phyloP scores from a whole-genome alignment of 2,113 vertebrate genomes.

The Alosa alosa region DNA sequence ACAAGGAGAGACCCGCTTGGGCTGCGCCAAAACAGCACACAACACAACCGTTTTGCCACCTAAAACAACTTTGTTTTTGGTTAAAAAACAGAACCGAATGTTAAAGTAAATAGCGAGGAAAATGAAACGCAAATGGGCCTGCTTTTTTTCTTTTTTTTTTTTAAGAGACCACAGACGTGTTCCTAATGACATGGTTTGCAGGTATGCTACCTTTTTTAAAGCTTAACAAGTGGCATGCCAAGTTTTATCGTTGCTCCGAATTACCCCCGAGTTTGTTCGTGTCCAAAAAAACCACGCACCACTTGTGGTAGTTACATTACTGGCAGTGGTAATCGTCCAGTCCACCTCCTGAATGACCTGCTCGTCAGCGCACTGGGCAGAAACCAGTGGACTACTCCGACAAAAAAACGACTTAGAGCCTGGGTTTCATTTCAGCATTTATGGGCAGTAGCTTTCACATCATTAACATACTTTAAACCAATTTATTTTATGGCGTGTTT shows the following conservation, averaged over 20 bases:
- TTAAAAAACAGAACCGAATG: neutral
- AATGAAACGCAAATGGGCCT: neutral
- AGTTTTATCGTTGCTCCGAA: neutral
- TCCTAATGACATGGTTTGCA: constrained; percentile 7
- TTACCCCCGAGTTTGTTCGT: neutral
- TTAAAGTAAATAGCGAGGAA: neutral
- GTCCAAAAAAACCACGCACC: neutral
- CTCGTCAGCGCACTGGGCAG: neutral
- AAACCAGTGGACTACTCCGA: neutral
- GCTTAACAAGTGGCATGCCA: neutral
- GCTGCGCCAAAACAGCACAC: neutral
- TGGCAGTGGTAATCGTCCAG: neutral
- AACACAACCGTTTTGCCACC: neutral
- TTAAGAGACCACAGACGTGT: neutral
- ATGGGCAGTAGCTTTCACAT: neutral
- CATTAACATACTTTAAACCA: neutral
- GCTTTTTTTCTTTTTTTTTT: neutral
- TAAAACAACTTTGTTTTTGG: neutral
- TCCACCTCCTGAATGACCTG: neutral
- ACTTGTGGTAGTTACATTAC: neutral
- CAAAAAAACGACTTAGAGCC: neutral
- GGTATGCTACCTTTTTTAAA: neutral
- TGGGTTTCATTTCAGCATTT: neutral
- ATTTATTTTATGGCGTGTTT: neutral
- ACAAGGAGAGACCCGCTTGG: neutral